A percentile compares a stretch with the other conserved stretches of the same genome.
Conservation (phyloP, 2,797 vertebrate genomes). For the Alauda arvensis region DNA sequence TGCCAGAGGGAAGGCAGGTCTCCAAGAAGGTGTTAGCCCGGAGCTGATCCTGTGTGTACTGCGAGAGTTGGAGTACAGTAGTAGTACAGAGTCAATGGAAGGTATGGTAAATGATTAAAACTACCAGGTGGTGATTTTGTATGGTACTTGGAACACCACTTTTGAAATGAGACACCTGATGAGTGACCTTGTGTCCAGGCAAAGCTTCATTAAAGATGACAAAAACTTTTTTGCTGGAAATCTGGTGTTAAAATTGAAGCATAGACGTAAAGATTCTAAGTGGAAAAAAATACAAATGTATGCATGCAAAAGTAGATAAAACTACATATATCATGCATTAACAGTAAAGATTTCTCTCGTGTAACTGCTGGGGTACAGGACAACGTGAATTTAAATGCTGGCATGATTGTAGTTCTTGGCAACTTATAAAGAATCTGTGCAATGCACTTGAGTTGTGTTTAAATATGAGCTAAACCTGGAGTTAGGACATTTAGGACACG, state of each 20-base stretch:
- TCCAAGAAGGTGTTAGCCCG: neutral
- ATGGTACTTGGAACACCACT: neutral
- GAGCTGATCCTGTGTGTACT: fast-evolving
- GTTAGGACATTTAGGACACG: fast-evolving
- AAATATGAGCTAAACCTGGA: neutral
- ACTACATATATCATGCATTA: fast-evolving
- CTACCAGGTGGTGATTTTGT: neutral
- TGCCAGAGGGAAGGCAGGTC: neutral
- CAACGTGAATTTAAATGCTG: no score
- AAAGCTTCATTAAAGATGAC: neutral
- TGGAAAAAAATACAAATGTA: neutral
- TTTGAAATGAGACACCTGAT: neutral
- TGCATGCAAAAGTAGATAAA: neutral
- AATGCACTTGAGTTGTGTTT: neutral
- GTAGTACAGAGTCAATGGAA: neutral
- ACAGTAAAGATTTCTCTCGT: neutral
- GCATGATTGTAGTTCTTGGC: neutral
- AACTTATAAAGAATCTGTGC: neutral
- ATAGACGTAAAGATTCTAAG: neutral
- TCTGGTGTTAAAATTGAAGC: neutral
- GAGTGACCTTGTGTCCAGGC: neutral
- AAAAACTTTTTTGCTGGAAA: neutral
- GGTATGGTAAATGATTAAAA: neutral
- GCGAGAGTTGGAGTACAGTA: neutral
- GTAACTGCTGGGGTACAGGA: neutral